Percentiles rank a stretch among this genome's conserved stretches.
These are phyloP conservation scores for Zingel zingel DNA, from an alignment of 2,113 vertebrate genomes.

Conservation along the genomic window DNA sequence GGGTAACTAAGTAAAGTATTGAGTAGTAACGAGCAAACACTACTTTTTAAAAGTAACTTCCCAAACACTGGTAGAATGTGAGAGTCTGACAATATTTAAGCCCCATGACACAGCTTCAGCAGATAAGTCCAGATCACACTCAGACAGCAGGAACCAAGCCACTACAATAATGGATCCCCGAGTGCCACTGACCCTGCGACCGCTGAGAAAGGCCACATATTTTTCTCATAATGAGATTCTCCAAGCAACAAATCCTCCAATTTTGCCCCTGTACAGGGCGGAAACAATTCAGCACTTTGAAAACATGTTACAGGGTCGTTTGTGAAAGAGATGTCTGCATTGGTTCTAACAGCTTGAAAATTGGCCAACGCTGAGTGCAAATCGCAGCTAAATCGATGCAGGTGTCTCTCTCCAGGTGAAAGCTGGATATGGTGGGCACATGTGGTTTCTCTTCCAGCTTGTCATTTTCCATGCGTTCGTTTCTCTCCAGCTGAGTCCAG, in stretches of 20 bases:
- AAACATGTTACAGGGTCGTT: neutral
- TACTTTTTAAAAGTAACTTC: no score
- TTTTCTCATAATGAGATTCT: neutral
- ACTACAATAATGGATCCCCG: neutral
- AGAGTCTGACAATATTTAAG: neutral
- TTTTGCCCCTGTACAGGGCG: neutral
- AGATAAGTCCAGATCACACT: neutral
- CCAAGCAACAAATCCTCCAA: neutral
- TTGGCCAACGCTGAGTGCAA: constrained; percentile 2
- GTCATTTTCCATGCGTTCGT: neutral
- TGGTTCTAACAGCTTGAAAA: constrained; percentile 15
- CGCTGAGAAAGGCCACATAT: neutral
- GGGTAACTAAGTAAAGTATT: no score
- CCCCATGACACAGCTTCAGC: neutral
- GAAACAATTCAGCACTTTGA: neutral
- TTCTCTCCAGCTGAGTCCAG: constrained; percentile 3
- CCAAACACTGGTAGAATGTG: no score
- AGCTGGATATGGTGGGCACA: neutral
- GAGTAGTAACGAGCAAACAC: no score
- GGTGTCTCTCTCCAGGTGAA: neutral
- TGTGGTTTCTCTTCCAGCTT: neutral
- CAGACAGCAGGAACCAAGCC: neutral
- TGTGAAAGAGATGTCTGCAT: neutral
- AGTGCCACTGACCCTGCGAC: neutral
- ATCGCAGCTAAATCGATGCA: neutral